A percentile compares a stretch with the other conserved stretches of the same genome.
phyloP scores from a whole-genome alignment of 2,888 invertebrate species.

The Drosophila kanekoi region DNA sequence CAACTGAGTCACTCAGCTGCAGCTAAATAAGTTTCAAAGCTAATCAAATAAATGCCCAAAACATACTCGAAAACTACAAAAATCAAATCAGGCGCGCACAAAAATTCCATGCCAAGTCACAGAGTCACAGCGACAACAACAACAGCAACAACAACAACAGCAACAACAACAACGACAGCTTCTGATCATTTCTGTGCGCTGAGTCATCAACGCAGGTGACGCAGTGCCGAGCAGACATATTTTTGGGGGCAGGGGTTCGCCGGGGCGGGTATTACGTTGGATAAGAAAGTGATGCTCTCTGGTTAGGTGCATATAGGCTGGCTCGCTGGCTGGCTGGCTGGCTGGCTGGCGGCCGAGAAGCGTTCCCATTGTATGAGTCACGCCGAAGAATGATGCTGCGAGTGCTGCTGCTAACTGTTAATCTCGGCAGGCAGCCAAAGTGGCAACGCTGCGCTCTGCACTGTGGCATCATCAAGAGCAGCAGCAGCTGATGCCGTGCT shows the following conservation, averaged over 20 bases:
- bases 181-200: slow-evolving; percentile 40
- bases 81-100: slow-evolving; percentile 10
- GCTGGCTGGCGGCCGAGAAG: slow-evolving; percentile 22
- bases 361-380: slow-evolving; percentile 53
- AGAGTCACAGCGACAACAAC: slow-evolving; percentile 1
- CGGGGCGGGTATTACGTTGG: neutral
- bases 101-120: slow-evolving; percentile 35
- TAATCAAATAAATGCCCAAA: slow-evolving; percentile 1
- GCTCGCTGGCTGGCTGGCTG: neutral
- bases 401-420: slow-evolving; percentile 35
- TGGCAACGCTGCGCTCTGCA: slow-evolving; percentile 2
- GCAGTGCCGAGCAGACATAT: slow-evolving; percentile 35
- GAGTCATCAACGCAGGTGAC: slow-evolving; percentile 54
- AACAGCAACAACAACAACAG: slow-evolving; percentile 12
- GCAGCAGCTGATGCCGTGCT: neutral
- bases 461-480: slow-evolving; percentile 2
- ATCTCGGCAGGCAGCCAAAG: slow-evolving; percentile 12
- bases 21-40: neutral
- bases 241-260: neutral
- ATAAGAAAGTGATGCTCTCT: slow-evolving; percentile 21
- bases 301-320: slow-evolving; percentile 10
- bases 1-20: slow-evolving; percentile 3
- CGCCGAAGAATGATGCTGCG: neutral
- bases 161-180: slow-evolving; percentile 3
- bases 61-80: slow-evolving; percentile 1